Base-by-base conservation (phyloP, 2,888 invertebrate species). In the Pelosia muscerda region DNA sequence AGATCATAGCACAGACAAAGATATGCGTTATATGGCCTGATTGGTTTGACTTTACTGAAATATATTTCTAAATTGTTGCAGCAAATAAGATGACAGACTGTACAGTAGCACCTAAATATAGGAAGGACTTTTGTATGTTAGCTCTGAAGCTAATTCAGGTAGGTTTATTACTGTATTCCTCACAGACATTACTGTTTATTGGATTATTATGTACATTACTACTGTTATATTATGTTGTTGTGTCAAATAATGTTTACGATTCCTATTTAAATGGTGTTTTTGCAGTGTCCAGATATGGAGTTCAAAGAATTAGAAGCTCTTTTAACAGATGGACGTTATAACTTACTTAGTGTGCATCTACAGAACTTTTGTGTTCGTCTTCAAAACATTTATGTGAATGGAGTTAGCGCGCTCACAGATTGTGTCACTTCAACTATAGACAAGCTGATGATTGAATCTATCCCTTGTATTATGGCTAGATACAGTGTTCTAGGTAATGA, bases 111-210 rank as follows among this genome's bases (percentile, higher is more conserved):
- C 95, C 96, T 23, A 96, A 95, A 84, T 95, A 96, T 74, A 95
- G 97, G 68, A 96, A 97, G 79, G 97, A 97, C 85, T 98, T 98
- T 88, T 97, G 98, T 90, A 96, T 98, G 89, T 95, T 97, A 9
- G 95, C 97, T 38, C 92, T 98, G 22, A 97, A 97, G 89, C 91
- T 98, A 31, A 96, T 98, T 76, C 97, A 97, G 95, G 97, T 96
- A 92, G 79, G 57, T 26, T n/a, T 19, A 26, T 1, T 60, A 10
- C 2, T 60, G 5, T 61, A 19, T 26, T 26, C 26, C 8, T 23
- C 31, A 13, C 5, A 42, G 4, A 19, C 19, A 38, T 38, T 3
- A 42, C 42, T 9, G 2, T 42, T 19, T 19, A 42, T 1, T 1
- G 42, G 19, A 19, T 19, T 19, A 19, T 15, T 19, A 42, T 0